Evolutionary conservation across 2,797 vertebrate genomes (phyloP).

Genomic region (Arrhamphus sclerolepis): DNA sequence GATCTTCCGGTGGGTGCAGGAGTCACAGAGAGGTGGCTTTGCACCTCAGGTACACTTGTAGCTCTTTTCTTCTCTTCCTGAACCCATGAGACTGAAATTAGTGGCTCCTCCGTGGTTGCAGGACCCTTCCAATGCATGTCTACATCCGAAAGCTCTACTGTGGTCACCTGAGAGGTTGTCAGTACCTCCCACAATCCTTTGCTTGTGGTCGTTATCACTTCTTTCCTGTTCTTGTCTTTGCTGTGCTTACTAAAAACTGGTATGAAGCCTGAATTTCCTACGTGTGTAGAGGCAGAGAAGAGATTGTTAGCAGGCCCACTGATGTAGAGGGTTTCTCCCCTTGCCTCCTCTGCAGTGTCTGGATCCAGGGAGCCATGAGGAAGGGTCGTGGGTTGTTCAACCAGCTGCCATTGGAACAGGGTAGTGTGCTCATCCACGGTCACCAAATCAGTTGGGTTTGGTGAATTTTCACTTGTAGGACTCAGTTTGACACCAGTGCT

Average conservation of each 20-base stretch:
- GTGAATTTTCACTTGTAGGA: conserved; percentile 25
- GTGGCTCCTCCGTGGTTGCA: conserved; percentile 43
- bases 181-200: conserved; percentile 47
- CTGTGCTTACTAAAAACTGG: conserved; percentile 53
- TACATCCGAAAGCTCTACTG: conserved; percentile 29
- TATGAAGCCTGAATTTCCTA: conserved; percentile 32
- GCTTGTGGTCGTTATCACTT: conserved; percentile 26
- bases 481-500: conserved; percentile 29
- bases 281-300: conserved; percentile 24
- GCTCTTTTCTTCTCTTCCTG: conserved; percentile 53
- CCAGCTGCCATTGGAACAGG: conserved; percentile 71
- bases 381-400: conserved; percentile 64
- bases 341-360: conserved; percentile 66
- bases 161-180: conserved; percentile 55
- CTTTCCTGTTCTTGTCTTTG: conserved; percentile 29
- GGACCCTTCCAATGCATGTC: conserved; percentile 34
- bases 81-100: conserved; percentile 70
- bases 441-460: conserved; percentile 37
- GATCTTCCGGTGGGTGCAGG: conserved; percentile 19
- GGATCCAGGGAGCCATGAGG: conserved; percentile 31
- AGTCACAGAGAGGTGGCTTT: conserved; percentile 25
- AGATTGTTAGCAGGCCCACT: conserved; percentile 53
- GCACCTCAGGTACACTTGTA: conserved; percentile 8
- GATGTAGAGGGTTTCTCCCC: conserved; percentile 75
- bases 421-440: conserved; percentile 66